Percentiles rank a stretch among this genome's conserved stretches.
Conservation (phyloP, 2,113 vertebrate species). For the Rhinopomastus cyanomelas region DNA sequence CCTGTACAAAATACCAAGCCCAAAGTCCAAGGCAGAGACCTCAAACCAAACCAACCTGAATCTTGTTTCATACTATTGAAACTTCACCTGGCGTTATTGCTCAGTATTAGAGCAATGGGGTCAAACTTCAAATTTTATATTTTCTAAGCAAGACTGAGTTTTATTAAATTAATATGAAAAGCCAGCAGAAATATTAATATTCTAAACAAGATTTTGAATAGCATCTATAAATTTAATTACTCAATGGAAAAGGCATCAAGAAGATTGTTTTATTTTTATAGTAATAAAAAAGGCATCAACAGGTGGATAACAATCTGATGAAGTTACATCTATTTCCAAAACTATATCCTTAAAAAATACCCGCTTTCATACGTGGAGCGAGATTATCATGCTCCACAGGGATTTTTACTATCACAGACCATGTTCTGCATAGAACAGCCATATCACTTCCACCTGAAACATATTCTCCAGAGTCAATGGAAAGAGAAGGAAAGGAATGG, state of each 20-base stretch:
- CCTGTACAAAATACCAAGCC: neutral
- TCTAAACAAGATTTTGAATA: neutral
- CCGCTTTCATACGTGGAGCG: neutral
- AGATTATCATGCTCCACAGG: neutral
- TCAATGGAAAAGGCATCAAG: neutral
- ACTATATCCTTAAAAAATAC: neutral
- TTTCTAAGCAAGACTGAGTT: neutral
- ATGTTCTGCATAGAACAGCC: neutral
- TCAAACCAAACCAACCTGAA: neutral
- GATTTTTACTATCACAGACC: neutral
- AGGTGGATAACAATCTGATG: neutral
- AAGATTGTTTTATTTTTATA: neutral
- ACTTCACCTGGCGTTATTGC: neutral
- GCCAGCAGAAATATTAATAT: neutral
- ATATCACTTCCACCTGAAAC: neutral
- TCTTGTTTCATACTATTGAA: neutral
- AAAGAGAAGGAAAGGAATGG: neutral
- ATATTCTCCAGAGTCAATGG: neutral
- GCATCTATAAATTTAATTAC: neutral
- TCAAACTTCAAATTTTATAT: neutral
- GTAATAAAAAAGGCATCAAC: neutral
- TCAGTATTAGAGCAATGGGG: neutral
- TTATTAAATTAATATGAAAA: neutral
- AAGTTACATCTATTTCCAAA: neutral
- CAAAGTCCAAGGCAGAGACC: neutral